phyloP scores from a whole-genome alignment of 2,797 vertebrate genomes.

The Molossus alvarezi region DNA sequence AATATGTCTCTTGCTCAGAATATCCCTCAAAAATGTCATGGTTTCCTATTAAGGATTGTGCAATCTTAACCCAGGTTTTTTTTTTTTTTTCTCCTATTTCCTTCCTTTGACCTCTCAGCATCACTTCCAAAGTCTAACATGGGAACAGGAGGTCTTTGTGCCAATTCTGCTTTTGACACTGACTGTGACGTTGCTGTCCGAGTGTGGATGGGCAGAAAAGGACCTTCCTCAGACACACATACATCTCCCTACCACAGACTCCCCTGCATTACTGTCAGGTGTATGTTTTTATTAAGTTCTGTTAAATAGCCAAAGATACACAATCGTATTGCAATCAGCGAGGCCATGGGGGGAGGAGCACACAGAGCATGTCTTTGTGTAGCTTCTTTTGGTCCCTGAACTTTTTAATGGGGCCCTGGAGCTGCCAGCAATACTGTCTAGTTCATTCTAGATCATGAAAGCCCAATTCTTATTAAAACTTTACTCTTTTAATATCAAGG shows the following conservation, averaged over 20 bases:
- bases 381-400: not conserved
- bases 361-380: not conserved
- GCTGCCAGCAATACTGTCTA: not conserved
- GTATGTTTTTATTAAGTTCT: not conserved
- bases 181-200: not conserved
- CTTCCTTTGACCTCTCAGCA: not conserved
- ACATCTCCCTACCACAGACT: not conserved
- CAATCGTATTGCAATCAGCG: not conserved
- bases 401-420: not conserved
- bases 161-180: not conserved
- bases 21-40: not conserved
- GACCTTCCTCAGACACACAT: not conserved
- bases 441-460: slow-evolving; percentile 11
- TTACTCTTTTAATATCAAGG: slow-evolving; percentile 20
- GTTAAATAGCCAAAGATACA: not conserved
- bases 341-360: not conserved
- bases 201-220: not conserved
- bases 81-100: not conserved
- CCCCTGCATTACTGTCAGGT: not conserved
- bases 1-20: not conserved
- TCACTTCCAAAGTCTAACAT: not conserved
- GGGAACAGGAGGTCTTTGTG: not conserved
- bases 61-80: not conserved
- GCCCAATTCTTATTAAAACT: slow-evolving; percentile 14
- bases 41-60: not conserved